Base-by-base conservation (phyloP, 2,888 invertebrate species). In the Elgonia sp. region DNA sequence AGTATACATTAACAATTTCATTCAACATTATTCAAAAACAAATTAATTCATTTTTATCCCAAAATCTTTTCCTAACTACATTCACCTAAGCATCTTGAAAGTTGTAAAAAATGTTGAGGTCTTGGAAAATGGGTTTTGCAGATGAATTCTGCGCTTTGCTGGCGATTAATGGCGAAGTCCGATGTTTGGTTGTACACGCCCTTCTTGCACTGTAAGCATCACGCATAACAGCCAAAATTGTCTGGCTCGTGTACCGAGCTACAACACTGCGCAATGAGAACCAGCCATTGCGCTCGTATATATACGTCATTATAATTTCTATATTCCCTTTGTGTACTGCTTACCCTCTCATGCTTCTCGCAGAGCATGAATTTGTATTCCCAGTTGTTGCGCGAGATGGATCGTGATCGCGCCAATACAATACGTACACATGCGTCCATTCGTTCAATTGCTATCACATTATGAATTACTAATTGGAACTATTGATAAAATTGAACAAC, bases 291-390 rank as follows among this genome's bases (percentile, higher is more conserved):
- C 85, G 86, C 83, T 72, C 84, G 76, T 85, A 84, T 29, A 29
- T 14, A 46, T 46, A 42, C 85, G 85, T 89, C 88, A 90, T 90
- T 90, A 90, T 87, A 89, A 90, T 89, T 90, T 88, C 88, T 86
- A 84, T 84, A 85, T 89, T 87, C 85, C 75, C 87, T 73, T 73
- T 86, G 88, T 85, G 69, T 76, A 62, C 77, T 80, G 86, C 79
- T 76, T 77, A 62, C 81, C 81, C 81, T 81, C 87, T 81, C 87
- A 29, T 77, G 73, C 57, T 75, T 60, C 87, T 73, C 75, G 82
- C 72, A 57, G 67, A 83, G 76, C 86, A 77, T 53, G 82, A 72
- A 82, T 77, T 82, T 73, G 77, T 82, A 77, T 77, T 87, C 73
- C 87, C 84, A 79, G 83, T 83, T 73, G 87, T n/a, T n/a, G n/a